These are phyloP conservation scores for Periphyllus acericola DNA, from an alignment of 2,888 invertebrate species.

Conservation along the genomic window DNA sequence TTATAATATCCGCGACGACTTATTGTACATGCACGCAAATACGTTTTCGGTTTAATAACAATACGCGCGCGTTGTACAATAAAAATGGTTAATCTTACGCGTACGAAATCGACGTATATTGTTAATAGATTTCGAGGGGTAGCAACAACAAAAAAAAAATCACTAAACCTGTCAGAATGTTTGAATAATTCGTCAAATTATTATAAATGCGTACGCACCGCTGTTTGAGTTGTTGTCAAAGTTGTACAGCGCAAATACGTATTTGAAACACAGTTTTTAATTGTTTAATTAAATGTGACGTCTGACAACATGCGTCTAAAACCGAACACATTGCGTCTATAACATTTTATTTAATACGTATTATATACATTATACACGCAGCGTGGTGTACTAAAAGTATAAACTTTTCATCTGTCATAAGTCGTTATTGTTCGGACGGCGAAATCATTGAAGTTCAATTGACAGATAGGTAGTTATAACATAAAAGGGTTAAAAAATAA, in stretches of 20 bases:
- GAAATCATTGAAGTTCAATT: neutral
- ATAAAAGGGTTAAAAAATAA: no score
- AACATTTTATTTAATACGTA: neutral
- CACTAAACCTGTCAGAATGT: neutral
- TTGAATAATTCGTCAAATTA: slow-evolving; percentile 3
- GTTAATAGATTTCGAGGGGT: no score
- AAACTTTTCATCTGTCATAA: slow-evolving; percentile 2
- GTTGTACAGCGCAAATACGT: neutral
- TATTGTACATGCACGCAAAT: no score
- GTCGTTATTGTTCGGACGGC: neutral
- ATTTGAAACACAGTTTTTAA: slow-evolving; percentile 6
- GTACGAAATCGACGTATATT: neutral
- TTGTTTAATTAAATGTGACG: slow-evolving; percentile 37
- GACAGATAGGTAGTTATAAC: neutral
- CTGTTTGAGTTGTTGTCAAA: slow-evolving; percentile 4
- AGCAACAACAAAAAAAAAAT: no score
- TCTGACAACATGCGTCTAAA: neutral
- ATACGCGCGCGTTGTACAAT: no score
- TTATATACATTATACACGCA: neutral
- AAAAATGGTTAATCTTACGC: no score
- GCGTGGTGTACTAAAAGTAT: neutral
- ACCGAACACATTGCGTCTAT: neutral
- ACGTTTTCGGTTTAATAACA: no score
- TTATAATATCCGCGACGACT: no score
- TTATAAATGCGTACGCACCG: neutral